These are phyloP conservation scores for Paramuricea clavata DNA, from an alignment of 92 coral and sea anemone genomes.

Conservation along the genomic window DNA sequence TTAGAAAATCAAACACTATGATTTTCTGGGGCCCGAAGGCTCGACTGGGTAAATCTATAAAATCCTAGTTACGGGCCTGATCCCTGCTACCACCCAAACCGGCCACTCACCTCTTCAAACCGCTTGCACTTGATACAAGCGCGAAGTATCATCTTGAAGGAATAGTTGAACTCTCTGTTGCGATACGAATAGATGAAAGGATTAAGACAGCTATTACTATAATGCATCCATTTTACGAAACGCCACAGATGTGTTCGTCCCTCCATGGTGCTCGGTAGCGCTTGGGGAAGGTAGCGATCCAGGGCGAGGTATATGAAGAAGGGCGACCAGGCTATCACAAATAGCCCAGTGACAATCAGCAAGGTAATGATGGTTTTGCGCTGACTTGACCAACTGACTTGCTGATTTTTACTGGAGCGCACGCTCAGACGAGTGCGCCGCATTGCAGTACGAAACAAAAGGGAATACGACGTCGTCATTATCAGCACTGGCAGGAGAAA, in stretches of 20 bases:
- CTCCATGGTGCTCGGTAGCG: slow-evolving; percentile 57
- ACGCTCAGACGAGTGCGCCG: slow-evolving; percentile 52
- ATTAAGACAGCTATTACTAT: slow-evolving; percentile 81
- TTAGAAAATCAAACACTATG: too few species aligned
- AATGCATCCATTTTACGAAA: slow-evolving; percentile 91
- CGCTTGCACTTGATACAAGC: slow-evolving; percentile 42
- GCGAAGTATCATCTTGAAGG: slow-evolving; percentile 32
- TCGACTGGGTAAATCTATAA: too few species aligned
- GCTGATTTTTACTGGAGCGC: slow-evolving; percentile 61
- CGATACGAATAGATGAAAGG: slow-evolving; percentile 89
- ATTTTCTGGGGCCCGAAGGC: too few species aligned
- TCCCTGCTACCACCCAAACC: too few species aligned
- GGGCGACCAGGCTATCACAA: slow-evolving; percentile 85
- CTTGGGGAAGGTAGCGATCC: slow-evolving; percentile 69
- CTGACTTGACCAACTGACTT: slow-evolving; percentile 69
- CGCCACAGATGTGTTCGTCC: slow-evolving; percentile 70
- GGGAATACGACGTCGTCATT: slow-evolving; percentile 74
- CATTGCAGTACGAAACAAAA: slow-evolving; percentile 66
- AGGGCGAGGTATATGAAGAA: slow-evolving; percentile 74
- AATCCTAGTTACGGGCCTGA: too few species aligned
- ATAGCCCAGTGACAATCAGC: slow-evolving; percentile 75
- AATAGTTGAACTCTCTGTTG: slow-evolving; percentile 72
- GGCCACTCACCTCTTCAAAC: slow-evolving; percentile 26
- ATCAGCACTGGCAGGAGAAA: slow-evolving; percentile 77
- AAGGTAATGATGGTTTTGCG: slow-evolving; percentile 80